Percentiles rank a stretch among this genome's conserved stretches.
Conservation (phyloP, 2,113 vertebrate species). For the Etheostoma spectabile region DNA sequence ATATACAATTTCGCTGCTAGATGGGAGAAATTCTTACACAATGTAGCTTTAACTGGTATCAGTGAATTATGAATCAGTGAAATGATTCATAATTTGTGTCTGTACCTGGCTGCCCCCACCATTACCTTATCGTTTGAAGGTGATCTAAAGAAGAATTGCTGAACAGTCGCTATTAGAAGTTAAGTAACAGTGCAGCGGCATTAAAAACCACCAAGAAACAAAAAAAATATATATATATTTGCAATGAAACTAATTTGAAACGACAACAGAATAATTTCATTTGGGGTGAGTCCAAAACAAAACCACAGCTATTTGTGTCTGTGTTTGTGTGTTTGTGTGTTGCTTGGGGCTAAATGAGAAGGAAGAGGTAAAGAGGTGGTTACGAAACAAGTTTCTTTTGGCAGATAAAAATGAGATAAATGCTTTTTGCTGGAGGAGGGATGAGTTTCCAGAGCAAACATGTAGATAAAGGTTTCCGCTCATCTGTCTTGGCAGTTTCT, state of each 20-base stretch:
- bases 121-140: not conserved
- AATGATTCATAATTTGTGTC: too few species aligned
- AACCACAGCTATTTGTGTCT: not conserved
- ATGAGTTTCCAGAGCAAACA: conserved; percentile 51
- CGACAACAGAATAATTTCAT: conserved; percentile 10
- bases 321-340: conserved; percentile 6
- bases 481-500: conserved; percentile 56
- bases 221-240: not conserved
- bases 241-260: conserved; percentile 5
- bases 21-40: too few species aligned
- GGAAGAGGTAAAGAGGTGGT: conserved; percentile 41
- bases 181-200: not conserved
- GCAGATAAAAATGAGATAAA: conserved; percentile 45
- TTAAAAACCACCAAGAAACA: not conserved
- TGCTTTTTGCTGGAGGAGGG: conserved; percentile 53
- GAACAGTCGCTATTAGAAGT: not conserved
- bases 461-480: conserved; percentile 40
- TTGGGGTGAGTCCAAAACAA: conserved; percentile 29
- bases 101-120: too few species aligned
- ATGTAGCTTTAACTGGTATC: too few species aligned
- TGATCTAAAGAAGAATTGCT: not conserved
- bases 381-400: conserved; percentile 39
- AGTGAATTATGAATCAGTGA: too few species aligned
- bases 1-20: too few species aligned
- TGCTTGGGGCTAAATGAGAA: conserved; percentile 35